phyloP scores from a whole-genome alignment of 2,113 vertebrate genomes.

The Anarhynchus alexandrinus region DNA sequence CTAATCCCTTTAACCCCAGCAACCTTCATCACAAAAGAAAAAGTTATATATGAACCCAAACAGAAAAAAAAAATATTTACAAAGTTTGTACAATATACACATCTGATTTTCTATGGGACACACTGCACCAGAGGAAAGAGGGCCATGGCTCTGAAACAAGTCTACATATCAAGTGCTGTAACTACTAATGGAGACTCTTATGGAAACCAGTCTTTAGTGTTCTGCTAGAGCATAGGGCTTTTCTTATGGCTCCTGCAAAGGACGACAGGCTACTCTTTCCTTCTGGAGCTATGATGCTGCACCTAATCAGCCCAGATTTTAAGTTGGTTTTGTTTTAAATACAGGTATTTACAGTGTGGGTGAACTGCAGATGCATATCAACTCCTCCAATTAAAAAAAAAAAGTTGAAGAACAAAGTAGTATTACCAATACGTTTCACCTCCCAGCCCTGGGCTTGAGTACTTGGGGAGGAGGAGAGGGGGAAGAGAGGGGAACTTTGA shows the following conservation, averaged over 20 bases:
- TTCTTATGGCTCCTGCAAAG: slow-evolving; percentile 73
- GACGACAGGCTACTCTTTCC: slow-evolving; percentile 75
- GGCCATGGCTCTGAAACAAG: slow-evolving; percentile 76
- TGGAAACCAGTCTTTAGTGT: slow-evolving; percentile 77
- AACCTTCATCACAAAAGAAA: slow-evolving; percentile 80
- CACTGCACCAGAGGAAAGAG: slow-evolving; percentile 78
- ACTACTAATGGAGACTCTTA: slow-evolving; percentile 70
- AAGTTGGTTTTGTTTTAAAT: slow-evolving; percentile 77
- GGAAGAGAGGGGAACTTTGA: slow-evolving; percentile 70
- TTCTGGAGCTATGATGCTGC: slow-evolving; percentile 72
- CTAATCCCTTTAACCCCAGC: slow-evolving; percentile 82
- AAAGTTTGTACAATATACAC: slow-evolving; percentile 88
- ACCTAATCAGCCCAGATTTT: slow-evolving; percentile 77
- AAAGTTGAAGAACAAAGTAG: slow-evolving; percentile 58
- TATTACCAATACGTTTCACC: slow-evolving; percentile 79
- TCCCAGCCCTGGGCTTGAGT: slow-evolving; percentile 79
- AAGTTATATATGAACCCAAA: slow-evolving; percentile 78
- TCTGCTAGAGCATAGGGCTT: slow-evolving; percentile 74
- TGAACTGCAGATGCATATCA: slow-evolving; percentile 81
- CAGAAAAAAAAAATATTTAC: slow-evolving; percentile 79
- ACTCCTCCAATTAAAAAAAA: slow-evolving; percentile 74
- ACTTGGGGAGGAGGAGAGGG: slow-evolving; percentile 71
- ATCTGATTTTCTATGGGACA: slow-evolving; percentile 80
- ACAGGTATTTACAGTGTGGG: slow-evolving; percentile 81
- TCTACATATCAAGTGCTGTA: slow-evolving; percentile 74